Conservation (phyloP, 2,888 invertebrate species). For the Melanostoma mellinum region DNA sequence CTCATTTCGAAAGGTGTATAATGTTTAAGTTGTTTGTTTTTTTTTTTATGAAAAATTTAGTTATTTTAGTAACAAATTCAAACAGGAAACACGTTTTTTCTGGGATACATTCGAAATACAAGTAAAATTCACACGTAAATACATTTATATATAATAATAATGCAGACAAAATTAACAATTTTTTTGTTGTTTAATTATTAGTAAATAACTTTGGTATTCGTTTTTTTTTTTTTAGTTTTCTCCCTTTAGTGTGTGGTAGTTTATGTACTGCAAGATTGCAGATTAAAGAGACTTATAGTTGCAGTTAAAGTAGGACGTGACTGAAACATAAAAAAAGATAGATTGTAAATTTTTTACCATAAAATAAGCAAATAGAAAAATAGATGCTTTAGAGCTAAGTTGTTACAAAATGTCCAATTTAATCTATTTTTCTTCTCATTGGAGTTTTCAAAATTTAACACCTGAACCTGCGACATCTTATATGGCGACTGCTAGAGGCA, state of each 20-base stretch:
- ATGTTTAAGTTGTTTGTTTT: conserved; percentile 25
- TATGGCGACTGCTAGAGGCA: too few relatives aligned
- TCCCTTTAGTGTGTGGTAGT: conserved; percentile 49
- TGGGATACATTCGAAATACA: conserved; percentile 67
- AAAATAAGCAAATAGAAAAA: background rate
- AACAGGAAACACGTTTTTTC: conserved; percentile 61
- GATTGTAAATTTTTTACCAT: background rate
- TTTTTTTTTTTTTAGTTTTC: conserved; percentile 59
- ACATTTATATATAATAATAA: conserved; percentile 70
- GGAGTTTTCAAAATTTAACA: too few relatives aligned
- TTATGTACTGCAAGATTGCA: conserved; percentile 39
- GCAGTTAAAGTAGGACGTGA: conserved; percentile 63
- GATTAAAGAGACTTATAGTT: conserved; percentile 55
- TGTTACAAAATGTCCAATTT: too few relatives aligned
- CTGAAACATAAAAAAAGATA: conserved; percentile 35
- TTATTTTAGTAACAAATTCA: conserved; percentile 65
- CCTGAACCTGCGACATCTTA: too few relatives aligned
- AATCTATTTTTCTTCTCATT: too few relatives aligned
- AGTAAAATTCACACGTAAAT: conserved; percentile 72
- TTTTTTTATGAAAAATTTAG: conserved; percentile 58
- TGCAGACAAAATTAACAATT: conserved; percentile 70
- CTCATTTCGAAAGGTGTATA: conserved; percentile 46
- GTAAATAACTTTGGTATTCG: conserved; percentile 72
- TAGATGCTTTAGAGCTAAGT: too few relatives aligned
- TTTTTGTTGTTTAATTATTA: conserved; percentile 62